Evolutionary conservation across 2,888 invertebrate species (phyloP), one percentile per base, ranked within the genome.

Genomic region (Tortricodes alternella): DNA sequence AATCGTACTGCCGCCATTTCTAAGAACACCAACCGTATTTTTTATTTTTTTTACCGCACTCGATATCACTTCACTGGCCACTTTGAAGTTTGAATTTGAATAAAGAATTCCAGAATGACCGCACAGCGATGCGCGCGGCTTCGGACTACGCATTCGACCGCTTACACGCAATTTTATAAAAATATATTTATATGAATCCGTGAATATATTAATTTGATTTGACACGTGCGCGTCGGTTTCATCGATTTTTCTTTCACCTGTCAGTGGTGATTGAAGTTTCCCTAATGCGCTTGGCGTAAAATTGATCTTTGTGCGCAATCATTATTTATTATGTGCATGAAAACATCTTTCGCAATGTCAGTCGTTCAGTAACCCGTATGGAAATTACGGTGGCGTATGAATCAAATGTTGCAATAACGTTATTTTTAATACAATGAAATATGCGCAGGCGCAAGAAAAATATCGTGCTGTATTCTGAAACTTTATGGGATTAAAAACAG

Each of bases 1-100:
- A 67, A 69, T 74, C 84, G 76, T 86, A 87, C 87, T 80, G 80
- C 71, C 75, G 78, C 79, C 83, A 86, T 86, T 71, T 74, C 70
- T 71, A 69, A 68, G 67, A 78, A 75, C 85, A 86, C 86, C 76
- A 80, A 87, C 85, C 84, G 85, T 84, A 70, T 71, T 67, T 75
- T 68, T 75, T n/a, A n/a, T n/a, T 68, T 67, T 71, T 71, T 73
- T 77, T 80, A 80, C 78, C 78, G 71, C 72, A 74, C 79, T 46
- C 73, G 49, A 73, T 63, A 46, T 65, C 88, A 87, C 86, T 85
- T 80, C 77, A 84, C 80, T 83, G 73, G 67, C 66, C 80, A 82
- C 80, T 70, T 61, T 55, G 53, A 60, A 62, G 65, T 68, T 65
- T 66, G 64, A 60, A 70, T 68, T 71, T 65, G 64, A 68, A 68